phyloP scores from a whole-genome alignment of 2,113 vertebrate genomes.

The Antechinus stuartii region DNA sequence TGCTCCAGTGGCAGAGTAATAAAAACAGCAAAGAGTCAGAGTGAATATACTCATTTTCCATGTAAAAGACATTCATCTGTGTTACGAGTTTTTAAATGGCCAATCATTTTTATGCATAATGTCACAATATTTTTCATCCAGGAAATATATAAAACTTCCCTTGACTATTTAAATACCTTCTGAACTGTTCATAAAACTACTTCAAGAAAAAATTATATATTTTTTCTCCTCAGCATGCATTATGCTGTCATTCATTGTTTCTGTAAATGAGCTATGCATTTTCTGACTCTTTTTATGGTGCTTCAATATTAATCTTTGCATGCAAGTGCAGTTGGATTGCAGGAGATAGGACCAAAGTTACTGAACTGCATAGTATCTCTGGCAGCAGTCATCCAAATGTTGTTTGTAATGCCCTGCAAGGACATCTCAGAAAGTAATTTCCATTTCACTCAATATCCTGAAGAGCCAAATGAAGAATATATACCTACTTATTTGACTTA shows the following conservation, averaged over 20 bases:
- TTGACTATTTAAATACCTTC: constrained; percentile 56
- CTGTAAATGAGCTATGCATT: constrained; percentile 22
- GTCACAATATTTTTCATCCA: constrained; percentile 53
- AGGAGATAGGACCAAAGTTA: neutral
- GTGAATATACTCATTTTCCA: constrained; percentile 49
- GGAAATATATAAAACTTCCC: constrained; percentile 47
- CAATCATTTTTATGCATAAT: constrained; percentile 50
- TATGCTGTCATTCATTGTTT: constrained; percentile 37
- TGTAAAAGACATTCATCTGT: constrained; percentile 59
- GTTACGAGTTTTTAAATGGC: constrained; percentile 32
- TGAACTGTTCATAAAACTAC: constrained; percentile 49
- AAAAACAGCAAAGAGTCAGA: constrained; percentile 46
- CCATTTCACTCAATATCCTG: neutral
- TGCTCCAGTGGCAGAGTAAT: neutral
- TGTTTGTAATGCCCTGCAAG: neutral
- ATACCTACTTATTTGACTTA: neutral
- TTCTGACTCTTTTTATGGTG: constrained; percentile 41
- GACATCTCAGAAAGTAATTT: neutral
- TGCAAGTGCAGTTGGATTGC: neutral
- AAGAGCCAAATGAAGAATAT: neutral
- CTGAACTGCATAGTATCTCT: constrained; percentile 11
- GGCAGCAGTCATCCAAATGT: neutral
- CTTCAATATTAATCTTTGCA: neutral
- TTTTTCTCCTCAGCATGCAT: constrained; percentile 28
- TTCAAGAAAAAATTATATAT: constrained; percentile 61